Evolutionary conservation across 2,797 vertebrate species (phyloP).

Genomic region (Corythornis leucogaster): DNA sequence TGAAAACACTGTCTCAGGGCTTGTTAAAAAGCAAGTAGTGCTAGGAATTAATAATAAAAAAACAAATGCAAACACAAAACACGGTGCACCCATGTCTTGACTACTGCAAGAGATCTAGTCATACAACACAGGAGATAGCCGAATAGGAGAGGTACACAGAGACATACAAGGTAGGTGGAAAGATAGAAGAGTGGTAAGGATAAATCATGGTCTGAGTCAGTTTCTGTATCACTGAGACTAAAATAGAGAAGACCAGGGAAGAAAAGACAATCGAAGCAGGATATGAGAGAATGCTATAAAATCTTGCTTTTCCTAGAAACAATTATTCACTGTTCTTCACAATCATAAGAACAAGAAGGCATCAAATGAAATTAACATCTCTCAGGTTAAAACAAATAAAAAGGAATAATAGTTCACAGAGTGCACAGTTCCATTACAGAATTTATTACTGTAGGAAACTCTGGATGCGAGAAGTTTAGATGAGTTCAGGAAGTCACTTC

Average conservation of each 20-base stretch:
- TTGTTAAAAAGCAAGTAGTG: background rate
- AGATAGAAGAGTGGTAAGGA: background rate
- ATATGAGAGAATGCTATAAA: background rate
- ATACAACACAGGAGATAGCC: background rate
- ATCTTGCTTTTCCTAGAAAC: background rate
- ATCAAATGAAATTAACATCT: background rate
- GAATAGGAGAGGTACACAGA: background rate
- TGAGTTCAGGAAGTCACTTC: background rate
- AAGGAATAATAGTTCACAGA: background rate
- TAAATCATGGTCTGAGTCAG: background rate
- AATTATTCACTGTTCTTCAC: background rate
- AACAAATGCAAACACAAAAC: background rate
- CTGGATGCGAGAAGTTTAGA: background rate
- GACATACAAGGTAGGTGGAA: background rate
- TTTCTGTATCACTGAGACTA: background rate
- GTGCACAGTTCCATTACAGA: background rate
- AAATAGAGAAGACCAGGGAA: background rate
- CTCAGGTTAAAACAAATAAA: conserved; percentile 7
- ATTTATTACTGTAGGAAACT: background rate
- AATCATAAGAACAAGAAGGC: background rate
- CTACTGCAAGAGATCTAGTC: background rate
- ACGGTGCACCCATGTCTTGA: background rate
- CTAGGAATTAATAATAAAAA: background rate
- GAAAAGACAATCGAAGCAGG: background rate
- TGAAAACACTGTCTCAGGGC: background rate